A percentile compares a stretch with the other conserved stretches of the same genome.
These are phyloP conservation scores for Erebia ligea DNA, from an alignment of 2,888 invertebrate genomes.

Conservation along the genomic window DNA sequence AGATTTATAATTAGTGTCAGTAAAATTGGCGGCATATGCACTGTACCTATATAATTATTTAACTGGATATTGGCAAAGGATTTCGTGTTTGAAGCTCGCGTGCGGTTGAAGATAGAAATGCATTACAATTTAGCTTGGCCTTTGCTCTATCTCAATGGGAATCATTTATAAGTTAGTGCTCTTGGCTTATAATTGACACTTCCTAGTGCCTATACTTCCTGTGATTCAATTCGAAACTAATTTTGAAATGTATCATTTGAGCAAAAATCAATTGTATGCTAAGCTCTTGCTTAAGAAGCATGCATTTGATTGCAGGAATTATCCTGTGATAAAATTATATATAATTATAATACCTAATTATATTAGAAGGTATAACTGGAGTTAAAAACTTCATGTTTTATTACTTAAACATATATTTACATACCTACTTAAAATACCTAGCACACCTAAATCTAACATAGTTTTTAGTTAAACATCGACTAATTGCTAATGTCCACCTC, in stretches of 20 bases:
- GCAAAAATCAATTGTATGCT: not conserved
- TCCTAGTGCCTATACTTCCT: slow-evolving; percentile 27
- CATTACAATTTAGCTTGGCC: slow-evolving; percentile 36
- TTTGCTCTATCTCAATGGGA: slow-evolving; percentile 62
- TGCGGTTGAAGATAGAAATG: slow-evolving; percentile 48
- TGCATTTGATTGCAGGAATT: no score
- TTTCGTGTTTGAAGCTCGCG: slow-evolving; percentile 53
- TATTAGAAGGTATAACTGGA: no score
- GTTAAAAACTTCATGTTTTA: no score
- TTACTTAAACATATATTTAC: no score
- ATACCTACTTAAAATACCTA: no score
- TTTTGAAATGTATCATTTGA: not conserved
- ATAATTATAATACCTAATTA: no score
- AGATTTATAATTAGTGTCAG: not conserved
- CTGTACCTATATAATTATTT: slow-evolving; percentile 29
- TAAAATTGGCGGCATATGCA: not conserved
- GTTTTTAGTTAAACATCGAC: no score
- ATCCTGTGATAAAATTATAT: no score
- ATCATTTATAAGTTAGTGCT: slow-evolving; percentile 56
- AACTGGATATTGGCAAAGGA: slow-evolving; percentile 23
- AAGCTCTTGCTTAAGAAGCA: no score
- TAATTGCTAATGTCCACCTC: not conserved
- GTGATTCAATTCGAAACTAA: slow-evolving; percentile 10
- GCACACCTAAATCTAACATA: no score
- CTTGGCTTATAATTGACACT: slow-evolving; percentile 67